phyloP scores from a whole-genome alignment of 2,888 invertebrate genomes.

The Therioaphis trifolii region DNA sequence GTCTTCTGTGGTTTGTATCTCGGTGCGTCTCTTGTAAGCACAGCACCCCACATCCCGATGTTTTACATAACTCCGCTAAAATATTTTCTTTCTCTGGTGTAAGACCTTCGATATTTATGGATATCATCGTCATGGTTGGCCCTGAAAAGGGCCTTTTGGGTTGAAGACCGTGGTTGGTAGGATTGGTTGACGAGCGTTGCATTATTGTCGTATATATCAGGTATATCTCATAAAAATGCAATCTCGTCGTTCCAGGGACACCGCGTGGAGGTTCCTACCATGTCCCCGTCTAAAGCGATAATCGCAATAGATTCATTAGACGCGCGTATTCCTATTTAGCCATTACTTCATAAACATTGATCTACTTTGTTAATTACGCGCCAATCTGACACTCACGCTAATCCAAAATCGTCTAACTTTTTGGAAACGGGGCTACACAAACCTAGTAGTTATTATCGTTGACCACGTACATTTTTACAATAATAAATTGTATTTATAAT shows the following conservation, averaged over 20 bases:
- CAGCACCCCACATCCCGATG: conserved; percentile 15
- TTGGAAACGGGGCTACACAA: no score
- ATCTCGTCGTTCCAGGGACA: conserved; percentile 25
- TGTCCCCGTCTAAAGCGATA: background rate
- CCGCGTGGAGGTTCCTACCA: conserved; percentile 30
- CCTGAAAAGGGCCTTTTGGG: conserved; percentile 32
- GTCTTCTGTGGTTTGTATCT: conserved; percentile 17
- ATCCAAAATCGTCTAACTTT: no score
- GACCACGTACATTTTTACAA: no score
- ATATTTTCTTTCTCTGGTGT: conserved; percentile 44
- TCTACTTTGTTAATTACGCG: no score
- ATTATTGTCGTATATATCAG: conserved; percentile 10
- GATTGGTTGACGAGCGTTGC: conserved; percentile 19
- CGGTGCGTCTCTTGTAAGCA: conserved; percentile 32
- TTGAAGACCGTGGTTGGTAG: conserved; percentile 5
- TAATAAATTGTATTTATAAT: no score
- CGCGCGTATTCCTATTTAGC: no score
- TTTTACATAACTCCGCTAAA: conserved; percentile 29
- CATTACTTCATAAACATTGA: no score
- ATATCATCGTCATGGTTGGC: conserved; percentile 44
- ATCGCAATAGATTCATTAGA: no score
- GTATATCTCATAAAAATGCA: background rate
- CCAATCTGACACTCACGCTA: no score
- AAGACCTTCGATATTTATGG: conserved; percentile 43
- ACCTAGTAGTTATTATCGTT: no score